These are phyloP conservation scores for Zaprionus kolodkinae DNA, from an alignment of 1,140 invertebrate genomes.

Conservation along the genomic window DNA sequence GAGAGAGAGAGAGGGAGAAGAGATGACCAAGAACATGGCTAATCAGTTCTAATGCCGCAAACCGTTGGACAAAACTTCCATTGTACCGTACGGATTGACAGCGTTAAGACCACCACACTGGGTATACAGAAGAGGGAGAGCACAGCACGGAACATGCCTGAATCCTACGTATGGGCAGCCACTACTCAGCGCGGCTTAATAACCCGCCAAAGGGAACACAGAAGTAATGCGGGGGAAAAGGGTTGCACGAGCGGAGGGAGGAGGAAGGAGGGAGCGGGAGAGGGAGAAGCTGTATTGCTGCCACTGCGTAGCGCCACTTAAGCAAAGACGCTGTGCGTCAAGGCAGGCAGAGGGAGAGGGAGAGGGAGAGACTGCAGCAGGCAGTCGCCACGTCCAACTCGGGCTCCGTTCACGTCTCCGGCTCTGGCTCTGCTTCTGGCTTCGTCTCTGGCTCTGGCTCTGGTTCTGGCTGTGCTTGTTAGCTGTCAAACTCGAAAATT, in stretches of 20 bases:
- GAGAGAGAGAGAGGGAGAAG: not conserved
- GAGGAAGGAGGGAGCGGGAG: constrained; percentile 21
- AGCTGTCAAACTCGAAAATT: constrained; percentile 83
- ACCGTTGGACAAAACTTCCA: constrained; percentile 37
- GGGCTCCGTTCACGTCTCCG: not conserved
- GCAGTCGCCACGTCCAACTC: constrained; percentile 33
- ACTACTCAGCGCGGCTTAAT: constrained; percentile 58
- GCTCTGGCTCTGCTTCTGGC: constrained; percentile 23
- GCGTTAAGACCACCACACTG: constrained; percentile 71
- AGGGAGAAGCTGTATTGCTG: constrained; percentile 33
- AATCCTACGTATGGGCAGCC: constrained; percentile 53
- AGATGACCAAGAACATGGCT: constrained; percentile 49
- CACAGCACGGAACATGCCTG: not conserved
- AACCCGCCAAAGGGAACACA: constrained; percentile 40
- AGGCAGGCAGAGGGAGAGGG: constrained; percentile 26
- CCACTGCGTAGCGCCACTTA: constrained; percentile 76
- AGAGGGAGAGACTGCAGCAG: constrained; percentile 34
- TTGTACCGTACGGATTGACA: constrained; percentile 65
- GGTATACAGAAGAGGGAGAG: not conserved
- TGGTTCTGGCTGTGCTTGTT: constrained; percentile 68
- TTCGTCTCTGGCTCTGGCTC: not conserved
- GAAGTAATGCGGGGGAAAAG: not conserved
- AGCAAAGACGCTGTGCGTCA: constrained; percentile 75
- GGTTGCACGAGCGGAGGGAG: constrained; percentile 3
- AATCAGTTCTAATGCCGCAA: constrained; percentile 64